Base-by-base conservation (phyloP, 2,113 vertebrate genomes). In the Halcyon malimbica region DNA sequence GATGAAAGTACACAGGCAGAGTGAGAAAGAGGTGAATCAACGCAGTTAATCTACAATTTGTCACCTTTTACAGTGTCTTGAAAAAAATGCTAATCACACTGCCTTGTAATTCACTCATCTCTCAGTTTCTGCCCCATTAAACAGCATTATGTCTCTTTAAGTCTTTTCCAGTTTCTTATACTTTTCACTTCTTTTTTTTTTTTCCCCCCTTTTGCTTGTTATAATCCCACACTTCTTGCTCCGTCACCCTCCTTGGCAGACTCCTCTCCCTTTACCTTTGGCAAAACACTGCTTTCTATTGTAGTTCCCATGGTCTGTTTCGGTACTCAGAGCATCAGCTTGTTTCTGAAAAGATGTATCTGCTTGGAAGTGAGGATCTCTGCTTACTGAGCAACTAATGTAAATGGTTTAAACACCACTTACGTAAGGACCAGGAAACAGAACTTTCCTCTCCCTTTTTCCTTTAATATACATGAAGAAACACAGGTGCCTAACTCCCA, bases 101-200 rank as follows among this genome's bases (percentile, higher is more conserved):
- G 35, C 18, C 33, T 74, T 67, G 51, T 18, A 51, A 74, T 35
- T 77, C 86, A 26, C 68, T 77, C 50, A 33, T 80, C 46, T 87
- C 82, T 90, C 25, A 13, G 41, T 84, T 96, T 94, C 81, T 92
- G 60, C 48, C 42, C 83, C 65, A 84, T 84, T 95, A 84, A 84
- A 57, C 80, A 94, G 24, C 4, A 1, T 39, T 71, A 42, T n/a
- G 33, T 75, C 51, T 73, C 60, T 94, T 89, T 16, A 92, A 94
- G 60, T 60, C 46, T 77, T 35, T 89, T 64, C 23, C 19, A 70
- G 51, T 56, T 92, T 75, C 73, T 89, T 78, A 44, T 25, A 54
- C 31, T 85, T 75, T 26, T 67, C n/a, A 12, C 25, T 69, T 25
- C 60, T 78, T n/a, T 29, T 21, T 15, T 44, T 41, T 35, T 35